Base-by-base conservation (phyloP, 2,797 vertebrate genomes). In the Crypturellus tataupa region DNA sequence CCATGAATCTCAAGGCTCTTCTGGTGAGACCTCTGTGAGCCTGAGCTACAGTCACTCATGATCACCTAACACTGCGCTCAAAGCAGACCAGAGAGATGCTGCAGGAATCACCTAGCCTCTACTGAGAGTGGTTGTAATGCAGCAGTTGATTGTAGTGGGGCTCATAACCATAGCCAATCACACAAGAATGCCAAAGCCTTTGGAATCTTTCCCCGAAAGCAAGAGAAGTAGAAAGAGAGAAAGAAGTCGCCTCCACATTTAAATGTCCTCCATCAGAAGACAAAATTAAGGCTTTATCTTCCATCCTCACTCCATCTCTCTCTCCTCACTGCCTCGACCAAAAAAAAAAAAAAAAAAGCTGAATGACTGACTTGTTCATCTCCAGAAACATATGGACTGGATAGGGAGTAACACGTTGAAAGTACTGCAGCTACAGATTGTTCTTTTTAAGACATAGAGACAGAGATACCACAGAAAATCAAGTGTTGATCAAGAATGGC, bases 321-420 rank as follows among this genome's bases (percentile, higher is more conserved):
- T 24, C 23, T 49, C 47, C 10, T 6, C 47, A 49, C 16, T 7
- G 17, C 42, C 42, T 17, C 8, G 14, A 42, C 42, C 17, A 18
- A 18, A 44, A 44, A 42, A 42, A 47, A 47, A 23, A 47, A 47
- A 23, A 23, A 47, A 20, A 29, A 91, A 81, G 51, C 55, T 89
- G 73, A 62, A 63, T 70, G 59, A 21, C 67, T 85, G 55, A 31
- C 76, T 2, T 1, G 46, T 33, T 94, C 2, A 1, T 60, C 29
- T 84, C 79, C 76, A 89, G 65, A 92, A 92, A 93, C 87, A 95
- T 95, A 89, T 95, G 90, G 78, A 46, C 65, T 65, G 80, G 42
- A 65, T 37, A 75, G 81, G 70, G 94, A 92, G 89, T 68, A 94
- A 60, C 65, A 76, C 23, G 82, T 29, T 85, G 81, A 87, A 92